phyloP scores from a whole-genome alignment of 2,797 vertebrate genomes.

The Hippocampus kuda region DNA sequence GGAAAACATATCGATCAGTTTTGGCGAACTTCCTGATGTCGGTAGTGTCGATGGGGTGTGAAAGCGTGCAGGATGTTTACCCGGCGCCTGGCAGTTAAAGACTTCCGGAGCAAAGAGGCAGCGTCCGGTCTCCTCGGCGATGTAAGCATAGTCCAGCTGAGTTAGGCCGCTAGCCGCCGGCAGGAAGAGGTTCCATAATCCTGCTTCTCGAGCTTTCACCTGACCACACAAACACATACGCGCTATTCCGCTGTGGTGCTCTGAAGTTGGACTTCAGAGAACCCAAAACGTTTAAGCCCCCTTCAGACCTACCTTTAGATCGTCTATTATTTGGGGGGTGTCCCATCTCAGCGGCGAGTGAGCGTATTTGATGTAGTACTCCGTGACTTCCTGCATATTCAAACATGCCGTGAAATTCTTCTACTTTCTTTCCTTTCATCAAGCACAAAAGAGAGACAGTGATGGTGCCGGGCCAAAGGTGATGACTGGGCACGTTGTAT shows the following conservation, averaged over 20 bases:
- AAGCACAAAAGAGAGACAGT: not conserved
- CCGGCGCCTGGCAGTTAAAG: slow-evolving; percentile 94
- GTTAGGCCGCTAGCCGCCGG: slow-evolving; percentile 77
- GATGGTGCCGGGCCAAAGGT: slow-evolving; percentile 8
- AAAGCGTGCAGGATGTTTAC: slow-evolving; percentile 48
- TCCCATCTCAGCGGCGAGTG: slow-evolving; percentile 75
- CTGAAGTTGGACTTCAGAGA: not conserved
- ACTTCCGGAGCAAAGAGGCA: slow-evolving; percentile 78
- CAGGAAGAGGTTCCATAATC: slow-evolving; percentile 92
- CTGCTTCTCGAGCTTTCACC: slow-evolving; percentile 75
- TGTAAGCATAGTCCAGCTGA: slow-evolving; percentile 85
- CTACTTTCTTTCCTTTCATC: not conserved
- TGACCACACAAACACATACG: slow-evolving; percentile 36
- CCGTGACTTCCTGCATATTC: slow-evolving; percentile 70
- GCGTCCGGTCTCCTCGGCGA: slow-evolving; percentile 86
- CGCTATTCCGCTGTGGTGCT: too few species aligned
- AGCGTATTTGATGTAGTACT: slow-evolving; percentile 67
- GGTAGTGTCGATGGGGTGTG: not conserved
- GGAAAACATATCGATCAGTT: not conserved
- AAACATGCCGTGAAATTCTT: not conserved
- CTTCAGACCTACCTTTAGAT: slow-evolving; percentile 74
- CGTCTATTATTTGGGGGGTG: slow-evolving; percentile 73
- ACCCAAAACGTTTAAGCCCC: not conserved
- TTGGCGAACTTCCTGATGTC: not conserved
- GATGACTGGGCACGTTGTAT: slow-evolving; percentile 4